Evolutionary conservation across 2,797 vertebrate species (phyloP).

Genomic region (Falco cherrug): DNA sequence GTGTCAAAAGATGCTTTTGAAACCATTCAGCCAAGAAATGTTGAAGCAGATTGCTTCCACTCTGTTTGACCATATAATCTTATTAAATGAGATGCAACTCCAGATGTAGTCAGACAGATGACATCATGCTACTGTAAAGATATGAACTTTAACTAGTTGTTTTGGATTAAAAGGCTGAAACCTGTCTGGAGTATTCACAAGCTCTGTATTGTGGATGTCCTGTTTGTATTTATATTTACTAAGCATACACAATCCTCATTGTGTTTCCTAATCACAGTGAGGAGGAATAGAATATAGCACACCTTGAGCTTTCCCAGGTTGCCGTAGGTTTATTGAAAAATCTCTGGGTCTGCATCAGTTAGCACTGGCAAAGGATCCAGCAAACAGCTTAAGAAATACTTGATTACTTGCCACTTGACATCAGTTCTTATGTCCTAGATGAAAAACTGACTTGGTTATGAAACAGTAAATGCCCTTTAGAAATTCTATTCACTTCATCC

Average conservation of each 20-base stretch:
- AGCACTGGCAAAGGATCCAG: background rate
- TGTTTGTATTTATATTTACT: background rate
- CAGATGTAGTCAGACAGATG: slow-evolving; percentile 5
- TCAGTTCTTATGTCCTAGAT: background rate
- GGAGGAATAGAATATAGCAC: background rate
- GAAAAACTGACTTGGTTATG: slow-evolving; percentile 15
- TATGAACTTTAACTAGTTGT: background rate
- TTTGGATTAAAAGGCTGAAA: background rate
- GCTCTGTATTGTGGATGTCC: background rate
- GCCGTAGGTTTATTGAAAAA: background rate
- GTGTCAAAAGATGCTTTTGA: slow-evolving; percentile 57
- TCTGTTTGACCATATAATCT: slow-evolving; percentile 37
- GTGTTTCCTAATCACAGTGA: background rate
- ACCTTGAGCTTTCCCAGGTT: background rate
- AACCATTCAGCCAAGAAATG: slow-evolving; percentile 49
- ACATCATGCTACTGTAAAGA: background rate
- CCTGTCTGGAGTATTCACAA: background rate
- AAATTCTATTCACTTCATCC: background rate
- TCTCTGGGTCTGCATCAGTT: background rate
- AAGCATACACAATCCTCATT: background rate
- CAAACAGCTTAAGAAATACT: slow-evolving; percentile 5
- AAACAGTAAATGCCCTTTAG: slow-evolving; percentile 1
- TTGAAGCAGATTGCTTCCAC: slow-evolving; percentile 49
- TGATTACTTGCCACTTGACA: slow-evolving; percentile 6
- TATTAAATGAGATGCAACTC: slow-evolving; percentile 31